Evolutionary conservation across 2,113 vertebrate species (phyloP), one percentile per base, ranked within the genome.

Genomic region (Pundamilia nyererei): DNA sequence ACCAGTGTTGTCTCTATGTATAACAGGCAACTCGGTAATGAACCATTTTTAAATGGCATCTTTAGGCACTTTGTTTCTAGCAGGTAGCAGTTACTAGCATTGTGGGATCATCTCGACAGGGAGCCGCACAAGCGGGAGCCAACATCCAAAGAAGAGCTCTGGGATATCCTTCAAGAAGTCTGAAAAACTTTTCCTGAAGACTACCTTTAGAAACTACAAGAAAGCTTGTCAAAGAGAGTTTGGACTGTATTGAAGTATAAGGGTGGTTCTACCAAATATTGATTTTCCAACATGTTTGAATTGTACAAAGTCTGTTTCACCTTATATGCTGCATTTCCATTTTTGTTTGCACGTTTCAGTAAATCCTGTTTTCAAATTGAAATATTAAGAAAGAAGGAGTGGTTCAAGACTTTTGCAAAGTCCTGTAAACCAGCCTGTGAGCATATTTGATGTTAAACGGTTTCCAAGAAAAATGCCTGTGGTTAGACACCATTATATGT

Each of bases 401-500:
- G 24, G 70, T 29, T 75, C 1, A 75, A 75, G 3, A 7, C 70
- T 47, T 75, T 11, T 47, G 70, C 70, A 75, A 29, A 49, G 24
- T 29, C 24, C 42, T 75, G 42, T 49, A 86, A 62, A 82, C 81
- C 7, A 83, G 4, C 62, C 77, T 85, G 84, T 81, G 68, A 88
- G 77, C 75, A 85, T 82, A 75, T 58, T 83, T 84, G 56, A 86
- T 89, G 87, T 82, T 55, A 84, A 77, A 79, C 6, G 15, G 53
- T 80, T 80, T 84, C 81, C 54, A 81, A 83, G 65, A 82, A 31
- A 87, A 77, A 84, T 51, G 40, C 62, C 87, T 84, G 87, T 79
- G 92, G 87, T 90, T 84, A 80, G 68, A 86, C 54, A n/a, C 56
- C 58, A 86, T 85, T 89, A 88, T 70, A 88, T 77, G 68, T 51